phyloP scores from a whole-genome alignment of 1,140 invertebrate genomes.

The Dendroctonus valens region DNA sequence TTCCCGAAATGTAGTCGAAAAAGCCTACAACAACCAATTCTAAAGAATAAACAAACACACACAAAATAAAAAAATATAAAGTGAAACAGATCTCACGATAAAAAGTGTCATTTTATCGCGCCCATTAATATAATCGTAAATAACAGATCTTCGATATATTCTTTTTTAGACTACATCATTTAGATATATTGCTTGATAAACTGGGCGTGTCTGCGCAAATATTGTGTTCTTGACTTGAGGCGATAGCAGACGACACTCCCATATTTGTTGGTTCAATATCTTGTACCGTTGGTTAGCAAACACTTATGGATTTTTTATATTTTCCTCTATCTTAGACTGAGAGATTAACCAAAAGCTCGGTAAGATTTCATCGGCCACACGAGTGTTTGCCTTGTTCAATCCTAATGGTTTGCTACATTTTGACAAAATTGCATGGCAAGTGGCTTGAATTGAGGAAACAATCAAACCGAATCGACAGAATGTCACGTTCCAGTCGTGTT shows the following conservation, averaged over 20 bases:
- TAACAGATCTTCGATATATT: too few relatives aligned
- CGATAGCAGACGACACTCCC: conserved; percentile 10
- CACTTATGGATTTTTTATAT: conserved; percentile 3
- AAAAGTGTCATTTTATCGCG: too few relatives aligned
- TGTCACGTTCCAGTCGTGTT: conserved; percentile 12
- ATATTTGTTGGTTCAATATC: conserved; percentile 18
- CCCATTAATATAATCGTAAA: too few relatives aligned
- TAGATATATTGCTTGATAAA: not conserved
- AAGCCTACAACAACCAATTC: too few relatives aligned
- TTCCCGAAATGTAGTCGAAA: too few relatives aligned
- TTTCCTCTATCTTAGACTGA: conserved; percentile 1
- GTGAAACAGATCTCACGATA: too few relatives aligned
- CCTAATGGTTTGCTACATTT: not conserved
- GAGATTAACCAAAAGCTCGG: not conserved
- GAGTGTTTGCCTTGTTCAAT: not conserved
- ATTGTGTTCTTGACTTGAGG: conserved; percentile 13
- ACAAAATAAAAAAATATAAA: too few relatives aligned
- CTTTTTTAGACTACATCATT: too few relatives aligned
- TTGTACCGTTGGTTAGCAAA: conserved; percentile 5
- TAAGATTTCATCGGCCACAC: not conserved
- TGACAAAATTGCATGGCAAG: not conserved
- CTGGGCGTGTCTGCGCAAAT: conserved; percentile 6
- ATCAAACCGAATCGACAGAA: conserved; percentile 3
- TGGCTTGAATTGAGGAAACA: not conserved
- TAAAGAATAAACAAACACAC: too few relatives aligned